Conservation (phyloP, 2,113 vertebrate genomes). For the Xyliphius kryptos region DNA sequence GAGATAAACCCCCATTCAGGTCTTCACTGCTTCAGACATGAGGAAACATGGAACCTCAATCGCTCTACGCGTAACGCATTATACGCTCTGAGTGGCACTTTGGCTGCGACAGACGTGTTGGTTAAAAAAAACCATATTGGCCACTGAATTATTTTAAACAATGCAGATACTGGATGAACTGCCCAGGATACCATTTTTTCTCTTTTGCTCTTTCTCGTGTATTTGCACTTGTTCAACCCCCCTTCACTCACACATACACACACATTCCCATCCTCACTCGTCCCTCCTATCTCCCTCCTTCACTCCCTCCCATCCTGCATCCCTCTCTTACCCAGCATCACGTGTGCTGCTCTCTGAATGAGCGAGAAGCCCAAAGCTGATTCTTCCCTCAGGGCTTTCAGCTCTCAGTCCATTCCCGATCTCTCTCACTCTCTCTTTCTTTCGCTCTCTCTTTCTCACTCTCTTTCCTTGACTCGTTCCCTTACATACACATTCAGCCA, state of each 20-base stretch:
- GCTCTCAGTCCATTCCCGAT: slow-evolving; percentile 13
- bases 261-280: slow-evolving; percentile 3
- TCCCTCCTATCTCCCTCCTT: slow-evolving; percentile 11
- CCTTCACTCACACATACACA: slow-evolving; percentile 1
- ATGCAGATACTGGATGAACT: too few species aligned
- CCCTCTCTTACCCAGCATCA: slow-evolving; percentile 24
- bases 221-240: background rate
- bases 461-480: background rate
- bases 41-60: too few species aligned
- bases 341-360: slow-evolving; percentile 31
- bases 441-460: background rate
- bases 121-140: too few species aligned
- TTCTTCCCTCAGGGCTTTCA: slow-evolving; percentile 27
- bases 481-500: slow-evolving; percentile 7
- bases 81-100: too few species aligned
- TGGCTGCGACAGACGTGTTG: too few species aligned
- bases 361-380: slow-evolving; percentile 27
- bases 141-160: too few species aligned
- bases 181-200: too few species aligned
- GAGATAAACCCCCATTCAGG: too few species aligned
- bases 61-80: too few species aligned
- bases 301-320: slow-evolving; percentile 11
- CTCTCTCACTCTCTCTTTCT: slow-evolving; percentile 1
- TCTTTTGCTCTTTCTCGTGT: background rate
- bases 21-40: too few species aligned